Base-by-base conservation (phyloP, 2,113 vertebrate species). In the Phaethon lepturus region DNA sequence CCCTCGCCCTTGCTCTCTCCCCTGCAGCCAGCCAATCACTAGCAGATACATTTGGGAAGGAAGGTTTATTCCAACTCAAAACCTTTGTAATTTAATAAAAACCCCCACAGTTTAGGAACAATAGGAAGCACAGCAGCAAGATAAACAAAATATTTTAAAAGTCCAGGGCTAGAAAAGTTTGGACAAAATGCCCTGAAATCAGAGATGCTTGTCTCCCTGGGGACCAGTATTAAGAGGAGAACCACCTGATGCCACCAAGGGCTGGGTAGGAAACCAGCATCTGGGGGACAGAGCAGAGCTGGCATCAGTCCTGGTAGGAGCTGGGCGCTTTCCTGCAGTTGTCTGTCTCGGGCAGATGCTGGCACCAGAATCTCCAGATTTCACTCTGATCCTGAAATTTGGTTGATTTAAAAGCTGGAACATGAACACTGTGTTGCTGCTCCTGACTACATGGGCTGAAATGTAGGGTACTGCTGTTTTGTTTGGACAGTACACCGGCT, bases 81-180 rank as follows among this genome's bases (percentile, higher is more conserved):
- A 74, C 42, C 71, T 91, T 93, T 93, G 74, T 86, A 95, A 93
- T 96, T 94, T 67, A 94, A 94, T 95, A 64, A 92, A 64, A 83
- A 95, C 93, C 93, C 17, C 45, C 45, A 6, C n/a, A 74, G 72
- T 66, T 83, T 25, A 64, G 71, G 59, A 78, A 91, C 86, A 95
- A 91, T 91, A 91, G 84, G 73, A 94, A 83, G 86, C 31, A 56
- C 59, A 71, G 77, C 44, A 95, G 81, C 52, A 83, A 76, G 87
- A 63, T 71, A 77, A 94, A 85, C 23, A 75, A 87, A 79, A 47
- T 66, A 94, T 73, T 93, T 73, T 0, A 55, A 40, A 86, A 94
- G 62, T 47, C 20, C 11, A 17, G 38, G 69, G n/a, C 63, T 87
- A 29, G 83, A 66, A 79, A 78, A 58, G 7, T 85, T 77, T 82